Evolutionary conservation across 2,797 vertebrate species (phyloP), one percentile per base, ranked within the genome.

Genomic region (Paedocypris micromegethes): DNA sequence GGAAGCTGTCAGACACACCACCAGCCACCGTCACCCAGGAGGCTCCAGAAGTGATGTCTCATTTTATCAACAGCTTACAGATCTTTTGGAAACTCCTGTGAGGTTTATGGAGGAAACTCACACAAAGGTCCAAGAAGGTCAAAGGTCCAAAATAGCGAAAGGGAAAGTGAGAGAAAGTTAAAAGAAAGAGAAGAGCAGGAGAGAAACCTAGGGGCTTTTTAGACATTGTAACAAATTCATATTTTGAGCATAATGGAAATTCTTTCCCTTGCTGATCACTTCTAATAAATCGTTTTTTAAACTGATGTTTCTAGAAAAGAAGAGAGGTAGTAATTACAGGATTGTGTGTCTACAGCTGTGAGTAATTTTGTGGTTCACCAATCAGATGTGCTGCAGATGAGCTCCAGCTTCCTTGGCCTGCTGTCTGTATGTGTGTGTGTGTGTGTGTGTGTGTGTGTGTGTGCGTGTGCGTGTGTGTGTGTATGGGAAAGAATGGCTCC

Each of bases 331-430:
- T 70, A 58, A 63, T 70, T 57, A 57, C 43, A 48, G 58, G 42
- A 38, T 55, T 54, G 60, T 63, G 60, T 70, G 47, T 70, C 60
- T 70, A 51, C 53, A 63, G 60, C 68, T 70, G 68, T 70, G 46
- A 56, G 53, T 74, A 68, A 71, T 71, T 64, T 62, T 68, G n/a
- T 23, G 57, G 56, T 58, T 51, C 45, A 68, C 58, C 67, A 68
- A 68, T 72, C 57, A 69, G 37, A 65, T 65, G n/a, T 45, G 70
- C 41, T 64, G 54, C 9, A 42, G 51, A 42, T 55, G 40, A 58
- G 49, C 60, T 62, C n/a, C 53, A 53, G 61, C 58, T 39, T 53
- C 23, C 62, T 73, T 63, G 63, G 59, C 39, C 54, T 60, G 55
- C 39, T 48, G n/a, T 58, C 44, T 65, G 55, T 54, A 64, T 44